Conservation (phyloP, 2,797 vertebrate genomes). For the Acanthurus lineatus region DNA sequence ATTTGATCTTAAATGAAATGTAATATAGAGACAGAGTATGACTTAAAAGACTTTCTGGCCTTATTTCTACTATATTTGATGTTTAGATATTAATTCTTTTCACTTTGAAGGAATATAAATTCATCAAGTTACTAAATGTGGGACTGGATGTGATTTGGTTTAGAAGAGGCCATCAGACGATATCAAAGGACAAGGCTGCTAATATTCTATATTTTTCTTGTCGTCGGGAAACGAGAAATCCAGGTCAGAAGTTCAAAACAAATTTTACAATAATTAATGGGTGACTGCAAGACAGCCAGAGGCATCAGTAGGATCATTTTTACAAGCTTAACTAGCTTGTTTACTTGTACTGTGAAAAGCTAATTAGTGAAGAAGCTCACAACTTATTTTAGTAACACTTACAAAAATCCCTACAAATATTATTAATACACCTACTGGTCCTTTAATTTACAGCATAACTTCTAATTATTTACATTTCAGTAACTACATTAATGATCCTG, state of each 20-base stretch:
- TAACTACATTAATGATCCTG: not conserved
- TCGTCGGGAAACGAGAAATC: conserved; percentile 13
- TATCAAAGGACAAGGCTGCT: conserved; percentile 17
- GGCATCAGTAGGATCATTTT: not conserved
- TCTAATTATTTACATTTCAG: not conserved
- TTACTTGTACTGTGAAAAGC: not conserved
- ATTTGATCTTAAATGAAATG: conserved; percentile 46
- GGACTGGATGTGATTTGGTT: conserved; percentile 25
- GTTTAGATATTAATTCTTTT: conserved; percentile 63
- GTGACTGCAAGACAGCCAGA: not conserved
- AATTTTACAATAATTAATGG: not conserved
- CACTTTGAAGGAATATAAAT: conserved; percentile 58
- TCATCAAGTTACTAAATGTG: conserved; percentile 34
- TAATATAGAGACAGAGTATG: conserved; percentile 62
- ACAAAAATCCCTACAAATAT: too few relatives aligned
- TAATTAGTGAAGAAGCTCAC: not conserved
- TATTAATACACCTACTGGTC: not conserved
- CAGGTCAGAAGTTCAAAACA: conserved; percentile 8
- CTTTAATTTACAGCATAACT: not conserved
- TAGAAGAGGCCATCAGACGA: conserved; percentile 29
- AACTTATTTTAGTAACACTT: not conserved
- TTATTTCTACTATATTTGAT: conserved; percentile 77
- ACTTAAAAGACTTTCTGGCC: conserved; percentile 69
- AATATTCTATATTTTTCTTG: conserved; percentile 14
- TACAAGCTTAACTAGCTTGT: not conserved